Base-by-base conservation (phyloP, 2,797 vertebrate species). In the Delichon dasypus region DNA sequence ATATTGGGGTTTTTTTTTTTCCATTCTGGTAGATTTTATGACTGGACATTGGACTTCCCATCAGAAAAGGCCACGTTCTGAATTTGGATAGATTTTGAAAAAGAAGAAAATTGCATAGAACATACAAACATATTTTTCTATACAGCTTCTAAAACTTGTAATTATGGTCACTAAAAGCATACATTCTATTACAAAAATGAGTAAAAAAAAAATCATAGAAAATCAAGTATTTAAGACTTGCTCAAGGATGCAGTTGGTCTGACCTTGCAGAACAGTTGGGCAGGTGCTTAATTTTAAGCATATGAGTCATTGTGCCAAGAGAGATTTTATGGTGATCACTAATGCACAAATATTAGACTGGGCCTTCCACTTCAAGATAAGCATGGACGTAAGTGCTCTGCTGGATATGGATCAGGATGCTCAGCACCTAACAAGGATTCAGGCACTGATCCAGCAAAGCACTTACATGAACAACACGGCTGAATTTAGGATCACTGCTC, bases 401-500 rank as follows among this genome's bases (percentile, higher is more conserved):
- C 95, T 97, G 96, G 94, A 96, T 90, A 90, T 93, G 74, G 94
- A 92, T 96, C 96, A 95, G 95, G 93, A 93, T 95, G 94, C 85
- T 95, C 91, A 96, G 94, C 95, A 97, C 95, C 94, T 96, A 95
- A 88, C 94, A 90, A 80, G 94, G 57, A 88, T 91, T 91, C 9
- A 95, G 94, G 95, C 94, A 40, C 34, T 3, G 89, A 50, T 96
- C 94, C 95, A 97, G 85, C 73, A 96, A 94, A 96, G 94, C 94
- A 96, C 94, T 96, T 96, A 96, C 70, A 67, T 0, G 22, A 71
- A 75, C 94, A 94, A 5, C 77, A 9, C 50, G 50, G 60, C 54
- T 53, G 91, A 81, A 71, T 96, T 81, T 4, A n/a, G 73, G 88
- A 93, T 75, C 87, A 6, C 91, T 96, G 88, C 85, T 96, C 94